Evolutionary conservation across 1,140 invertebrate species (phyloP).

Genomic region (Aphelinus certus): DNA sequence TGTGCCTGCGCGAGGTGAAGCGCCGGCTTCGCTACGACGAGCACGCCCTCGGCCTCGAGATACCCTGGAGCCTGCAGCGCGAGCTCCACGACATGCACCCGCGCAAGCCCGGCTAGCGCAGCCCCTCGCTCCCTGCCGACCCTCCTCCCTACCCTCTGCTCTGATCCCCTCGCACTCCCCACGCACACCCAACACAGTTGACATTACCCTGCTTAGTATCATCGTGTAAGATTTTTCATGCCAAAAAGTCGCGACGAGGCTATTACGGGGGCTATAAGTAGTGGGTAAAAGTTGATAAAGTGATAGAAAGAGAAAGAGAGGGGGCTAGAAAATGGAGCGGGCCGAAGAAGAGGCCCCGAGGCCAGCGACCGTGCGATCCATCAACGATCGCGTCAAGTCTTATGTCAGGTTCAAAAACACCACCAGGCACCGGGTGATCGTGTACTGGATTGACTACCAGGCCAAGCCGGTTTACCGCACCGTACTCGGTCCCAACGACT

Average conservation of each 20-base stretch:
- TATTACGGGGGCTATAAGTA: too few species aligned
- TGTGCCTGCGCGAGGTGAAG: constrained; percentile 55
- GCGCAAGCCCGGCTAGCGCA: constrained; percentile 2
- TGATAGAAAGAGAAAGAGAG: too few species aligned
- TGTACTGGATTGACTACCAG: constrained; percentile 80
- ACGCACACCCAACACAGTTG: too few species aligned
- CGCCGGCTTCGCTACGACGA: constrained; percentile 54
- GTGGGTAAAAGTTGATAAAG: too few species aligned
- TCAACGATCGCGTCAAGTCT: constrained; percentile 62
- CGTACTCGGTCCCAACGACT: constrained; percentile 64
- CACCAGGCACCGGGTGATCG: constrained; percentile 70
- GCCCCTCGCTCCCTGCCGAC: not conserved
- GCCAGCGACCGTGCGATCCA: constrained; percentile 55
- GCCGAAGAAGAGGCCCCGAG: too few species aligned
- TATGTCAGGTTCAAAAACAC: constrained; percentile 77
- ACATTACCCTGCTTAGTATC: too few species aligned
- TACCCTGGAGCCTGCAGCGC: constrained; percentile 51
- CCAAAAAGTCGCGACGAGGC: too few species aligned
- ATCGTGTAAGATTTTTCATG: too few species aligned
- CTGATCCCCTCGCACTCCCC: too few species aligned
- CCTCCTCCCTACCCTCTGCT: not conserved
- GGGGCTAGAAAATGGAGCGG: too few species aligned
- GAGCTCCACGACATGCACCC: constrained; percentile 49
- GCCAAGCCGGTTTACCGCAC: constrained; percentile 70
- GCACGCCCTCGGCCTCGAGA: constrained; percentile 52